A percentile compares a stretch with the other conserved stretches of the same genome.
Conservation (phyloP, 1,140 invertebrate species). For the Batillaria attramentaria region DNA sequence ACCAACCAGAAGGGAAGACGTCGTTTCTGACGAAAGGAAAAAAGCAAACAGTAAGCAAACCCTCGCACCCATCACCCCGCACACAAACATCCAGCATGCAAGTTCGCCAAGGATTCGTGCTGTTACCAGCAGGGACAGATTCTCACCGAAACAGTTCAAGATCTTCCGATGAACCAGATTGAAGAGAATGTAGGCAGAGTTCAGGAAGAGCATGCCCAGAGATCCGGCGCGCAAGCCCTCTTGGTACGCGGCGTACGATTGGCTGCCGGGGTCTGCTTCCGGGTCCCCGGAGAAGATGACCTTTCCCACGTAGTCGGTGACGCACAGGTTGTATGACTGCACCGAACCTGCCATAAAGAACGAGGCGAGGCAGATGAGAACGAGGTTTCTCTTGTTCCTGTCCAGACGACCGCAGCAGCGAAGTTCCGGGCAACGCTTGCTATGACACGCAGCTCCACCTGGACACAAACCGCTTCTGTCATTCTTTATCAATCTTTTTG, state of each 20-base stretch:
- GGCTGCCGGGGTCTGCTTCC: constrained; percentile 1
- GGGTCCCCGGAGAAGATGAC: constrained; percentile 22
- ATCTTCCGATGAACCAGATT: constrained; percentile 22
- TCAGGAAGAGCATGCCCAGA: constrained; percentile 14
- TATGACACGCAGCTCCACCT: too few relatives aligned
- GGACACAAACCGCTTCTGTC: too few relatives aligned
- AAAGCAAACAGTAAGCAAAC: too few relatives aligned
- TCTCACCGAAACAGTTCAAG: background rate
- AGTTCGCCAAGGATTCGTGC: too few relatives aligned
- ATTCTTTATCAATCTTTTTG: too few relatives aligned
- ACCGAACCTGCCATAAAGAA: constrained; percentile 6
- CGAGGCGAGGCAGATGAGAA: background rate
- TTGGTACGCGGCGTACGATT: background rate
- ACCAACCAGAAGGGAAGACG: too few relatives aligned
- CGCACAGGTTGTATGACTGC: constrained; percentile 17
- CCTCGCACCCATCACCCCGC: too few relatives aligned
- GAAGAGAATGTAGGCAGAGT: constrained; percentile 5
- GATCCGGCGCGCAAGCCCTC: constrained; percentile 16
- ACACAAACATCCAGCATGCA: too few relatives aligned
- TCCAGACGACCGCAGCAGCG: background rate
- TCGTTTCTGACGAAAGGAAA: too few relatives aligned
- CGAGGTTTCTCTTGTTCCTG: background rate
- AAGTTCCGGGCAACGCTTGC: too few relatives aligned
- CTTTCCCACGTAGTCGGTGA: constrained; percentile 28
- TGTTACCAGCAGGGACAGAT: background rate